phyloP scores from a whole-genome alignment of 2,888 invertebrate species.

The Acronicta psi region DNA sequence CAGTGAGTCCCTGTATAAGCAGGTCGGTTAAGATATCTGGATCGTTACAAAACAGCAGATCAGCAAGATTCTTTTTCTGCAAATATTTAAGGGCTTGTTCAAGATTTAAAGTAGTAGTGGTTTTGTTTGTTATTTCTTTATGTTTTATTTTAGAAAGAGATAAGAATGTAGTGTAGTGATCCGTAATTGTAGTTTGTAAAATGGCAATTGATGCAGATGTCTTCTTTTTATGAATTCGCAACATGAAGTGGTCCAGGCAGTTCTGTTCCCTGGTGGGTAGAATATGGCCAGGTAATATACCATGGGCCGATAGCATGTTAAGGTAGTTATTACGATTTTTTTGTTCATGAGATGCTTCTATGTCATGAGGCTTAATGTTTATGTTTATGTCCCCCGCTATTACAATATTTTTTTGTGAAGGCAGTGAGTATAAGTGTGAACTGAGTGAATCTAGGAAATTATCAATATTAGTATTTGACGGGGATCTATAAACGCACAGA shows the following conservation, averaged over 20 bases:
- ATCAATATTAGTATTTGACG: not conserved
- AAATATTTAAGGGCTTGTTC: constrained; percentile 13
- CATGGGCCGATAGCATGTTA: constrained; percentile 13
- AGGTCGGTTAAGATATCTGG: not conserved
- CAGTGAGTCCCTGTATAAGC: too few relatives aligned
- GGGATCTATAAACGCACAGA: not conserved
- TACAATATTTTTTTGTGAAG: constrained; percentile 1
- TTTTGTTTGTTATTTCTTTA: not conserved
- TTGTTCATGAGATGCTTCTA: constrained; percentile 3
- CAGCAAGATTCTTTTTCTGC: not conserved
- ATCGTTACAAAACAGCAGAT: constrained; percentile 16
- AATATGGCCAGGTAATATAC: constrained; percentile 20
- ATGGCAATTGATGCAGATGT: constrained; percentile 8
- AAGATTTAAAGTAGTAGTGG: constrained; percentile 2
- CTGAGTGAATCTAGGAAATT: not conserved
- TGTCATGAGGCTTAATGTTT: constrained; percentile 10
- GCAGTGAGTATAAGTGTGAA: not conserved
- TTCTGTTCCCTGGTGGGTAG: constrained; percentile 11
- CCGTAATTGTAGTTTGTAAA: constrained; percentile 18
- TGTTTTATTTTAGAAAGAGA: too few relatives aligned
- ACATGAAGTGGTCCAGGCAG: constrained; percentile 22
- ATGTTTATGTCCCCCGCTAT: constrained; percentile 10
- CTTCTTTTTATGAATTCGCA: constrained; percentile 13
- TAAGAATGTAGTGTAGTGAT: constrained; percentile 17
- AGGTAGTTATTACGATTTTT: constrained; percentile 20